Evolutionary conservation across 2,888 invertebrate genomes (phyloP), one percentile per base, ranked within the genome.

Genomic region (Polia nebulosa): DNA sequence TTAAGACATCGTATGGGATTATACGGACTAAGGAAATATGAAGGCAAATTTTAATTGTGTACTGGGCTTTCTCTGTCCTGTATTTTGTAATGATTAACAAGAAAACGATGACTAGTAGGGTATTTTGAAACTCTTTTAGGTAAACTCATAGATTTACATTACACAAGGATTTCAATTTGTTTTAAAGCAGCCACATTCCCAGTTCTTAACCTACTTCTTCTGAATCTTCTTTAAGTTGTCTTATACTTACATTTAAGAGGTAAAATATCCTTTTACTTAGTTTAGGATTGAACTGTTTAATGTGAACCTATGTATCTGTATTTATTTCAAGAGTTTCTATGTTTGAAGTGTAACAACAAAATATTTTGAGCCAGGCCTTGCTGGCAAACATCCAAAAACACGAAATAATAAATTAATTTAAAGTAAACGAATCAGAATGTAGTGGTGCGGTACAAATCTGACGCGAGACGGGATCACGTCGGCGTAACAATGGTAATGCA

Each of bases 381-480:
- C 34, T 25, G 36, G 8, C 13, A 32, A 52, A 45, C 13, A 15
- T 53, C 22, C n/a, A 29, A 29, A 70, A 55, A 15, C 15, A 41
- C 27, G 22, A 64, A 39, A 74, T 65, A 55, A 61, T 44, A 25
- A 29, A 55, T 29, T 20, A 6, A 66, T 49, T 44, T 36, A 1
- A 56, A n/a, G 0, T 56, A 56, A 67, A 51, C 25, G 49, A 56
- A 67, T 60, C 45, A 72, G 20, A 78, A 61, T 22, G 15, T 64
- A 58, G 41, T 62, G n/a, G 58, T 29, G 49, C 34, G 17, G 51
- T 47, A 49, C 45, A 66, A 73, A 82, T 65, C 68, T 62, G 80
- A 79, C 85, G 69, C 29, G 51, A 41, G 74, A 76, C 59, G 47
- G 64, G 77, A 69, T 81, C 72, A 77, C 64, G 80, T 69, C 67